Conservation (phyloP, 1,140 invertebrate species). For the Oryzaephilus surinamensis region DNA sequence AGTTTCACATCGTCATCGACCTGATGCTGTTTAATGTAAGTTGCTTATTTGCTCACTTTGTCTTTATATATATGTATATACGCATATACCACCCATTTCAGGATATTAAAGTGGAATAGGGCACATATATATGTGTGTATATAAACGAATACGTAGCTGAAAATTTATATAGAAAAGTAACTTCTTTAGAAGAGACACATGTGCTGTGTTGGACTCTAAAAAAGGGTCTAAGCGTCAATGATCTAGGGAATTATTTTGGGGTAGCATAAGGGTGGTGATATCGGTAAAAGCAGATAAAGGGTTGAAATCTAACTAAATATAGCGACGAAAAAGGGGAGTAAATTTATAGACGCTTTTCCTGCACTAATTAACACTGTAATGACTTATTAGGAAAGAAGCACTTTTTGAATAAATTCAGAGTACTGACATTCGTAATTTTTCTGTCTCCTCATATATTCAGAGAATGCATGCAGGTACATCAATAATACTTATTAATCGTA, state of each 20-base stretch:
- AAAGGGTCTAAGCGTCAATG: slow-evolving; percentile 24
- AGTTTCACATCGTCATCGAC: neutral
- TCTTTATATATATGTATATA: too few species aligned
- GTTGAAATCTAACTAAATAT: slow-evolving; percentile 17
- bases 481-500: too few species aligned
- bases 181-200: too few species aligned
- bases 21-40: slow-evolving; percentile 4
- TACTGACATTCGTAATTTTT: too few species aligned
- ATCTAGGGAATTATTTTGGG: slow-evolving; percentile 24
- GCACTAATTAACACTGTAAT: slow-evolving; percentile 18
- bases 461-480: too few species aligned
- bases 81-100: too few species aligned
- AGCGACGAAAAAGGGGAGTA: slow-evolving; percentile 19
- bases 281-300: slow-evolving; percentile 24
- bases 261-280: slow-evolving; percentile 20
- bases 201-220: slow-evolving; percentile 21
- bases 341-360: slow-evolving; percentile 19
- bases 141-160: too few species aligned
- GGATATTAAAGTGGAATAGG: too few species aligned
- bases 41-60: slow-evolving; percentile 17
- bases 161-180: too few species aligned
- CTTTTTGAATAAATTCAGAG: too few species aligned
- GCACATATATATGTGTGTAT: too few species aligned
- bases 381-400: slow-evolving; percentile 17
- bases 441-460: too few species aligned